Evolutionary conservation across 2,797 vertebrate species (phyloP).

Genomic region (Oreochromis grahami): DNA sequence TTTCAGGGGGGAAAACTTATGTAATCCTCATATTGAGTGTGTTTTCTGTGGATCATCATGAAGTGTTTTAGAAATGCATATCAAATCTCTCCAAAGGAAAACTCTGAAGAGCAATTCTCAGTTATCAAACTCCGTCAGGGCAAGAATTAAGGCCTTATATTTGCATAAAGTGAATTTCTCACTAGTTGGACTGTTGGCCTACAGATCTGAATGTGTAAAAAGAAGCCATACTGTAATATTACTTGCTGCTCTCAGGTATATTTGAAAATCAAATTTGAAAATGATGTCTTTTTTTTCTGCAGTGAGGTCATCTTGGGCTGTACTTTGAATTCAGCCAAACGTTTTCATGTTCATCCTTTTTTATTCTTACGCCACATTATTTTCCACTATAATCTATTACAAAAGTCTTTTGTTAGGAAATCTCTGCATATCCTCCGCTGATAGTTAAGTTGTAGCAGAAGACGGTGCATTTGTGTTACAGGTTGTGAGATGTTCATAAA

Average conservation of each 20-base stretch:
- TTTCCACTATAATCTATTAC: background rate
- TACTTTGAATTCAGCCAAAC: background rate
- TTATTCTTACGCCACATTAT: background rate
- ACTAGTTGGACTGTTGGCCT: background rate
- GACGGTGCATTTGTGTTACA: background rate
- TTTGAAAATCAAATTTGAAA: slow-evolving; percentile 32
- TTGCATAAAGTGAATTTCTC: background rate
- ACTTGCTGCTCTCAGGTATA: slow-evolving; percentile 56
- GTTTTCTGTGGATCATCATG: background rate
- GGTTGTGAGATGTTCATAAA: background rate
- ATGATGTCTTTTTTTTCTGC: slow-evolving; percentile 1
- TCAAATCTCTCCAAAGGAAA: background rate
- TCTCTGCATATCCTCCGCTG: background rate
- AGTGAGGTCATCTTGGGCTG: background rate
- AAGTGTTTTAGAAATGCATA: background rate
- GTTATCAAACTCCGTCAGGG: background rate
- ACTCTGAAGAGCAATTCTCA: background rate
- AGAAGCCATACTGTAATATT: slow-evolving; percentile 50
- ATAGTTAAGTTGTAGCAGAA: background rate
- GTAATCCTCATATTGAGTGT: background rate
- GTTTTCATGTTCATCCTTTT: background rate
- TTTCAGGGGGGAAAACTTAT: background rate
- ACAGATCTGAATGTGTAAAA: slow-evolving; percentile 20
- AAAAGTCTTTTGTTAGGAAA: background rate
- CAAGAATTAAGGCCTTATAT: background rate